phyloP scores from a whole-genome alignment of 1,140 invertebrate genomes.

The Chrysomallon squamiferum region DNA sequence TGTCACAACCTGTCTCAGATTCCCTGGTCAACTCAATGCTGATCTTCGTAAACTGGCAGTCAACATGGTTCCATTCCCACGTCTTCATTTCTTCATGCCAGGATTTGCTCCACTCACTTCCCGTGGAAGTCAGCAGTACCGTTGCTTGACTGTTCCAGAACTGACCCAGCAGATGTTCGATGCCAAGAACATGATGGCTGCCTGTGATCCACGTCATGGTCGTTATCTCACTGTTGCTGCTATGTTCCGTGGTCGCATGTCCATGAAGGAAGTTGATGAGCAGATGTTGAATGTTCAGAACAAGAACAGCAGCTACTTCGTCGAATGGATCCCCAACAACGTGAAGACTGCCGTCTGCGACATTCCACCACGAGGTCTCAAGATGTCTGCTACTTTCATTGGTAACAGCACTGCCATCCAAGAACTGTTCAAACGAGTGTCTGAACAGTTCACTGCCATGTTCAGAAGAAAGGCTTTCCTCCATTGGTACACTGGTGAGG shows the following conservation, averaged over 20 bases:
- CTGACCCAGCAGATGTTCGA: constrained; percentile 75
- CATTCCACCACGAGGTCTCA: constrained; percentile 87
- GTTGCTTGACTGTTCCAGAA: constrained; percentile 67
- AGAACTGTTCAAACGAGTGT: constrained; percentile 78
- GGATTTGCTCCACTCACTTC: constrained; percentile 78
- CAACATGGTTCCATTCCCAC: constrained; percentile 77
- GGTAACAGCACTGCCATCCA: constrained; percentile 77
- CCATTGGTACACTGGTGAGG: constrained; percentile 83
- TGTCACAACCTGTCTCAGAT: constrained; percentile 74
- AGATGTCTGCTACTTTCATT: constrained; percentile 88
- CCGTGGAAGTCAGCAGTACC: constrained; percentile 66
- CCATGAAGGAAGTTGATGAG: constrained; percentile 72
- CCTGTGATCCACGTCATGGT: constrained; percentile 64
- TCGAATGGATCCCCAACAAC: constrained; percentile 75
- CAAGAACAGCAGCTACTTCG: constrained; percentile 81
- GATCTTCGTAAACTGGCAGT: constrained; percentile 85
- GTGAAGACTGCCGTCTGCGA: constrained; percentile 91
- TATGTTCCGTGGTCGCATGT: constrained; percentile 79
- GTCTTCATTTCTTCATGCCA: constrained; percentile 83
- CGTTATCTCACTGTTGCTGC: constrained; percentile 91
- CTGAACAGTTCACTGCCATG: constrained; percentile 72
- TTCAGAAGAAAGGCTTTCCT: constrained; percentile 82
- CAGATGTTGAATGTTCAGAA: constrained; percentile 81
- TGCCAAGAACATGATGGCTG: constrained; percentile 68
- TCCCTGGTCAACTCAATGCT: constrained; percentile 84